Base-by-base conservation (phyloP, 2,113 vertebrate genomes). In the Tiliqua scincoides region DNA sequence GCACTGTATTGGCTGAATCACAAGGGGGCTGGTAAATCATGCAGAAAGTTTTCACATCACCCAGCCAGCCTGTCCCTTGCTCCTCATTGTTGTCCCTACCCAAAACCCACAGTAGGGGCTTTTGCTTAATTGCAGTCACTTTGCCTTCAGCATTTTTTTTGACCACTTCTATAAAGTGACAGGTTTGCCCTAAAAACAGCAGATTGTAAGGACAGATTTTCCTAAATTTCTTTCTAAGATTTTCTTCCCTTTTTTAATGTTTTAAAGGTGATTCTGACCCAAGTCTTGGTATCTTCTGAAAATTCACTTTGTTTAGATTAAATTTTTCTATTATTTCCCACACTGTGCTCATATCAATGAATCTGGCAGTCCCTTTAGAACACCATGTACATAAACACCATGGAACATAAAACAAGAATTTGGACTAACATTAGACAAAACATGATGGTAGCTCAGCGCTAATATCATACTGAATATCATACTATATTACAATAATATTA, bases 301-400 rank as follows among this genome's bases (percentile, higher is more conserved):
- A 92, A 87, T 54, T 82, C 11, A 35, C 14, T 84, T 9, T 40
- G 79, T n/a, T 79, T 57, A 79, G 79, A 77, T n/a, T 67, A 91
- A 87, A 82, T 1, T 3, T 79, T 88, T 68, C 18, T 21, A 40
- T 70, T 75, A 18, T 20, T 83, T 94, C 82, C 10, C 37, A 73
- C 74, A 80, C 23, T 70, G n/a, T 72, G 27, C 78, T 87, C 43
- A 14, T 83, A 15, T 80, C 54, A 30, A 30, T 23, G 73, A 35
- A 83, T 23, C 27, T 91, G 79, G 61, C 84, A 91, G 32, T 18
- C 9, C 43, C 43, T 48, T 48, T 48, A 48, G 65, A 43, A 48
- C 1, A 0, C 2, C 77, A 48, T 30, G 88, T 91, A 2, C 30
- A 62, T 76, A 85, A 52, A 87, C n/a, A n/a, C n/a, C n/a, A 85